These are phyloP conservation scores for Dicroscelio sp. DNA, from an alignment of 2,888 invertebrate species.

Conservation along the genomic window DNA sequence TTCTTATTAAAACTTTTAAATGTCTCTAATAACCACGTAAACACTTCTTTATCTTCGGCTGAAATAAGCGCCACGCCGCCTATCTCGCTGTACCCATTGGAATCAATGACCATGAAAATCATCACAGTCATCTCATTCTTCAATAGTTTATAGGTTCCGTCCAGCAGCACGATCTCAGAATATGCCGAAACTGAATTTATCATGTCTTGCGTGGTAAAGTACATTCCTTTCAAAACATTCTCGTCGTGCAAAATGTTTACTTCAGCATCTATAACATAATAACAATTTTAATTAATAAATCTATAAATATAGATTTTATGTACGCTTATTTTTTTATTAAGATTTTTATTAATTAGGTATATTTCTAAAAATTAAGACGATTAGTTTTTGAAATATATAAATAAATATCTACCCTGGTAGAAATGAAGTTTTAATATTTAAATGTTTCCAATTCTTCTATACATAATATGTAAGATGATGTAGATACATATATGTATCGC, in stretches of 20 bases:
- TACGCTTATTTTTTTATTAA: no score
- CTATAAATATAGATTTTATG: no score
- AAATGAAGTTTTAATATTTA: no score
- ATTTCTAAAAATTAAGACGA: no score
- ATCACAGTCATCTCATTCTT: not conserved
- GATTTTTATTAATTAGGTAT: no score
- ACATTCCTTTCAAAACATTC: not conserved
- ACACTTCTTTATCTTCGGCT: constrained; percentile 4
- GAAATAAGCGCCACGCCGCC: not conserved
- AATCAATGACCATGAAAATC: constrained; percentile 25
- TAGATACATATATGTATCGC: no score
- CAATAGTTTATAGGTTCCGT: constrained; percentile 40
- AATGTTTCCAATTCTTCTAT: no score
- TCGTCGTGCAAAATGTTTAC: not conserved
- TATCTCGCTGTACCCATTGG: constrained; percentile 21
- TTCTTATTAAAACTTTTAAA: constrained; percentile 7
- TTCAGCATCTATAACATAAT: not conserved
- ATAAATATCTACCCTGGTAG: no score
- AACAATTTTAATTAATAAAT: not conserved
- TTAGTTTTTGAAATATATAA: no score
- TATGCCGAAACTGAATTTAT: not conserved
- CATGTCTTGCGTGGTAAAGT: not conserved
- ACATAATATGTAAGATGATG: no score
- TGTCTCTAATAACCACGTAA: constrained; percentile 14
- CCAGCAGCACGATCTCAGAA: not conserved